A percentile compares a stretch with the other conserved stretches of the same genome.
These are phyloP conservation scores for Oreochromis niloticus DNA, from an alignment of 2,113 vertebrate species.

Conservation along the genomic window DNA sequence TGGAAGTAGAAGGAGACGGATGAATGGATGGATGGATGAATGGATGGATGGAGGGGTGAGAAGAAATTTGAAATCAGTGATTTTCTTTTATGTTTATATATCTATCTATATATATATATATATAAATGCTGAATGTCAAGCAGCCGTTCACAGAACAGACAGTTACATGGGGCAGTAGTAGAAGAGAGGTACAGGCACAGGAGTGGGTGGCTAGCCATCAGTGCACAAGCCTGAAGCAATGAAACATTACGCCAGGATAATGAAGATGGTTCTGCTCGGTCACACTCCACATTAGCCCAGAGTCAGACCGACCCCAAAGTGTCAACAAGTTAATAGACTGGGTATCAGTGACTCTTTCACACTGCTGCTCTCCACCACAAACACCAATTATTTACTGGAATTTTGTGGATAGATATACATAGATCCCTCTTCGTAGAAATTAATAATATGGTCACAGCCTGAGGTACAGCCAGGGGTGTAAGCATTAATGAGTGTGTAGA, in stretches of 20 bases:
- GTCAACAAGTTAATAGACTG: slow-evolving; percentile 82
- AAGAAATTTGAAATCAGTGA: slow-evolving; percentile 26
- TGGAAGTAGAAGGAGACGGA: slow-evolving; percentile 12
- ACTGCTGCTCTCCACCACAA: slow-evolving; percentile 45
- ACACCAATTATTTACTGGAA: slow-evolving; percentile 64
- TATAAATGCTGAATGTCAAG: background rate
- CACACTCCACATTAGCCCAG: slow-evolving; percentile 76
- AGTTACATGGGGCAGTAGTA: slow-evolving; percentile 24
- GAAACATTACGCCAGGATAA: slow-evolving; percentile 76
- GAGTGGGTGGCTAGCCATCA: slow-evolving; percentile 45
- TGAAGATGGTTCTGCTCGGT: slow-evolving; percentile 82
- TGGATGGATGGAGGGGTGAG: slow-evolving; percentile 12
- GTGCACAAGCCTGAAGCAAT: slow-evolving; percentile 66
- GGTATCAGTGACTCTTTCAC: slow-evolving; percentile 69
- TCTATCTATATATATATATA: background rate
- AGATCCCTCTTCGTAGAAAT: slow-evolving; percentile 25
- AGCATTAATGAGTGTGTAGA: background rate
- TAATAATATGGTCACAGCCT: slow-evolving; percentile 4
- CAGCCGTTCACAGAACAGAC: background rate
- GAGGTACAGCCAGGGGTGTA: background rate
- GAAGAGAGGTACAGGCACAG: slow-evolving; percentile 14
- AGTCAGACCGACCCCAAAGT: slow-evolving; percentile 78
- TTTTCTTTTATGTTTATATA: background rate
- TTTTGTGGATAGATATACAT: slow-evolving; percentile 59
- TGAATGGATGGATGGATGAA: background rate